Conservation (phyloP, 2,797 vertebrate genomes). For the Pseudomugil tenellus region DNA sequence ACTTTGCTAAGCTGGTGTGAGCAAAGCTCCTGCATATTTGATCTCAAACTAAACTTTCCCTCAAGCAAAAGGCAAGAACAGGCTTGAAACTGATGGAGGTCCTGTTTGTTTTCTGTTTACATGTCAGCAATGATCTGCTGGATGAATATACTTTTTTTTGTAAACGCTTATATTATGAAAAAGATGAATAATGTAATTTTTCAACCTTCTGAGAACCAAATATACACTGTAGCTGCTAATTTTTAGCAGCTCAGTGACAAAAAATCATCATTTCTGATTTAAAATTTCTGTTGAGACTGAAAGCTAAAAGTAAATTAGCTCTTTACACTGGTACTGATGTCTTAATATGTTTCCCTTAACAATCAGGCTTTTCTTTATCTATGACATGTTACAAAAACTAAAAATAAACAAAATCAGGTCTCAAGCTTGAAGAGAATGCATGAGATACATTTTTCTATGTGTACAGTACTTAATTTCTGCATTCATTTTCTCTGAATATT, state of each 20-base stretch:
- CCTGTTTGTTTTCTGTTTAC: constrained; percentile 64
- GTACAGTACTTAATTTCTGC: constrained; percentile 39
- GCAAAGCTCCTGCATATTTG: constrained; percentile 58
- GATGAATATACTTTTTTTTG: constrained; percentile 7
- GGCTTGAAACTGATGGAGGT: constrained; percentile 52
- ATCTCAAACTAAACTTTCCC: constrained; percentile 52
- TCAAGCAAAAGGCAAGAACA: constrained; percentile 37
- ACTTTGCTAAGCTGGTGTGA: constrained; percentile 70
- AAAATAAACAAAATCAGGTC: constrained; percentile 49
- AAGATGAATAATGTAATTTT: constrained; percentile 48
- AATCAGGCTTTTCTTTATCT: constrained; percentile 49
- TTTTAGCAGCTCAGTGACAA: constrained; percentile 44
- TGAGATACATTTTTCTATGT: constrained; percentile 59
- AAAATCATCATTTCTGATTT: constrained; percentile 36
- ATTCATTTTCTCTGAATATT: constrained; percentile 51
- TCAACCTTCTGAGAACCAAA: constrained; percentile 64
- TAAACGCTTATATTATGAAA: constrained; percentile 32
- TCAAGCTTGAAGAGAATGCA: constrained; percentile 64
- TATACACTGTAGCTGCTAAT: constrained; percentile 24
- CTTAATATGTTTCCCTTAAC: constrained; percentile 46
- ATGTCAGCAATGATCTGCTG: constrained; percentile 54
- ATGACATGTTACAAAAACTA: constrained; percentile 41
- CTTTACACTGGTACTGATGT: constrained; percentile 73
- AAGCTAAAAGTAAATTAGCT: constrained; percentile 35
- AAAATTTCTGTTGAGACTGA: constrained; percentile 39